Evolutionary conservation across 2,888 invertebrate genomes (phyloP).

Genomic region (Monoplex corrugatus): DNA sequence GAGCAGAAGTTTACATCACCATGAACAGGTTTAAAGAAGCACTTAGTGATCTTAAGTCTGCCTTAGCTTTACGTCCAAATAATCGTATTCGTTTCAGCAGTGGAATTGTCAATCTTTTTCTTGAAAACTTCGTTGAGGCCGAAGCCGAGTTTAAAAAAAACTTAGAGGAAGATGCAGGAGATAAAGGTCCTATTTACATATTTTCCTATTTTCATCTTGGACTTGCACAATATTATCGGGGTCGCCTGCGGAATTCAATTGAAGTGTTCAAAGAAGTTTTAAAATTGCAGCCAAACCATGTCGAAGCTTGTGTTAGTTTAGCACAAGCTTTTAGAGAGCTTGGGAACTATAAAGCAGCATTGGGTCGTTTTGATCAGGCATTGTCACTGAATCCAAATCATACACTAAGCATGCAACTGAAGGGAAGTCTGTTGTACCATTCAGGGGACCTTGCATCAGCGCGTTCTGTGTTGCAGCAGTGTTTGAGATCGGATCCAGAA

Average conservation of each 20-base stretch:
- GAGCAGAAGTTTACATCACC: conserved; percentile 71
- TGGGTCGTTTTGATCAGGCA: conserved; percentile 71
- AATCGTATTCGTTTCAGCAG: conserved; percentile 63
- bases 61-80: conserved; percentile 59
- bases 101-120: conserved; percentile 68
- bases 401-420: conserved; percentile 66
- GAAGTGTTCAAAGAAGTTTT: conserved; percentile 77
- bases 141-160: conserved; percentile 71
- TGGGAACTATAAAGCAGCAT: conserved; percentile 71
- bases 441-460: conserved; percentile 68
- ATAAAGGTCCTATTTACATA: conserved; percentile 58
- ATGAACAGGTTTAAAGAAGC: conserved; percentile 67
- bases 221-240: conserved; percentile 71
- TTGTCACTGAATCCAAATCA: conserved; percentile 66
- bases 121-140: conserved; percentile 73
- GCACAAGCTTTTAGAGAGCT: conserved; percentile 76
- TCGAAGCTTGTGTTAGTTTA: conserved; percentile 74
- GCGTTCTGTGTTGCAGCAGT: conserved; percentile 64
- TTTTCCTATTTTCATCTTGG: conserved; percentile 71
- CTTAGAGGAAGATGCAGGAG: conserved; percentile 61
- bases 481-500: conserved; percentile 64
- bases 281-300: conserved; percentile 71
- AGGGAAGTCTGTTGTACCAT: conserved; percentile 70
- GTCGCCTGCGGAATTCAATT: conserved; percentile 74
- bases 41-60: conserved; percentile 66